phyloP scores from a whole-genome alignment of 2,113 vertebrate species.

The Phrynocephalus versicolor region DNA sequence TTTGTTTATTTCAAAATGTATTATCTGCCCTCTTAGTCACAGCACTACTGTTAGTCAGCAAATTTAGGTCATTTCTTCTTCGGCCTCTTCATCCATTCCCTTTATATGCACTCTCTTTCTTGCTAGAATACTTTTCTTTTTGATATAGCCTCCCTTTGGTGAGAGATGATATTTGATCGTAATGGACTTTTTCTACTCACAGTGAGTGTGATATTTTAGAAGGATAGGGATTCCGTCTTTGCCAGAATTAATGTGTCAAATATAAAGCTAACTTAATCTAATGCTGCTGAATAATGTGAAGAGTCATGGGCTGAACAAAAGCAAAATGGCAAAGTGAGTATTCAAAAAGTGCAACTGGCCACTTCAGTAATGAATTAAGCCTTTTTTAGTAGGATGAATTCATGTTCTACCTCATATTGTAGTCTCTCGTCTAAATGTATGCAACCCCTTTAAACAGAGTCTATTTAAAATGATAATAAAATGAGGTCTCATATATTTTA shows the following conservation, averaged over 20 bases:
- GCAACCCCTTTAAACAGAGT: too few relatives aligned
- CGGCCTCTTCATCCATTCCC: constrained; percentile 27
- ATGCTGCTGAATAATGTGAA: background rate
- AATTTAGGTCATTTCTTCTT: constrained; percentile 42
- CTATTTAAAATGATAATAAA: too few relatives aligned
- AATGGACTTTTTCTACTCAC: constrained; percentile 36
- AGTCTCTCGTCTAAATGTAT: too few relatives aligned
- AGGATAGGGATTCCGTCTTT: background rate
- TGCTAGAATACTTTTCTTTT: constrained; percentile 16
- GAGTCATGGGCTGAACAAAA: background rate
- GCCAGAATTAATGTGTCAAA: background rate
- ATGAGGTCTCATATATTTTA: too few relatives aligned
- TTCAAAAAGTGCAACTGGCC: background rate
- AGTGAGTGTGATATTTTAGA: constrained; percentile 11
- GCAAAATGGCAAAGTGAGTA: background rate
- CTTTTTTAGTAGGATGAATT: background rate
- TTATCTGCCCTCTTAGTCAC: constrained; percentile 21
- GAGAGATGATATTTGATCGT: constrained; percentile 31
- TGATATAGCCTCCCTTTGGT: constrained; percentile 22
- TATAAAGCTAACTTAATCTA: background rate
- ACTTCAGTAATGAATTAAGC: background rate
- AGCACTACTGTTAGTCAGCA: constrained; percentile 49
- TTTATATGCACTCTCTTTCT: constrained; percentile 30
- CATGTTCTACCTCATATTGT: too few relatives aligned
- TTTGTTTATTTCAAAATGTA: constrained; percentile 51